Base-by-base conservation (phyloP, 2,888 invertebrate genomes). In the Sphaerophoria rueppellii region DNA sequence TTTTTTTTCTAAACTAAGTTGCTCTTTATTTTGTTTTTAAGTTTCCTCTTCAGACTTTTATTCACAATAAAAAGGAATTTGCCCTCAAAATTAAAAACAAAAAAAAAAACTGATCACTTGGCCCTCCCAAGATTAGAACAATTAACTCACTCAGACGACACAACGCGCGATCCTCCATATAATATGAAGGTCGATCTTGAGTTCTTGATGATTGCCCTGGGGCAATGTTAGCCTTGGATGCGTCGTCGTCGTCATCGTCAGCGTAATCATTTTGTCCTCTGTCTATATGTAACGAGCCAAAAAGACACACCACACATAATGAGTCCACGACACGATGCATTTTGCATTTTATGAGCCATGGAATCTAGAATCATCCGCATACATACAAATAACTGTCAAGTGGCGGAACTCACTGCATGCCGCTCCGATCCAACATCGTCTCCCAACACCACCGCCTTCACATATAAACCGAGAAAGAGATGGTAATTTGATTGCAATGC, bases 121-220 rank as follows among this genome's bases (percentile, higher is more conserved):
- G 85, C 81, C 85, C 85, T 76, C 81, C 85, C 85, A 85, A 85
- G 85, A 85, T 85, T 85, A 85, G 85, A 85, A 85, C 81, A 85
- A 85, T 85, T 85, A 85, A 85, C 85, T 85, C 73, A 58, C 73
- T 54, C 85, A 81, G 85, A 85, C 81, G 81, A 85, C 85, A 85
- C 76, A 57, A 63, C 60, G 60, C 58, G 60, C 14, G 50, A 24
- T 48, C 46, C 9, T 46, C 55, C 16, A 12, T n/a, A 52, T 6
- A 34, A 12, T 50, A 79, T 74, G 79, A 82, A 83, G 82, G 82
- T 74, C 79, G 74, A 69, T 83, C 50, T 79, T 40, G 57, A 52
- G 61, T 69, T 54, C 48, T 54, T 48, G 48, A 48, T 52, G 9
- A 55, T 50, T 16, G 65, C 79, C 70, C 55, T 54, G 57, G 4